Percentiles rank a stretch among this genome's conserved stretches.
These are phyloP conservation scores for Eciton burchellii DNA, from an alignment of 1,140 invertebrate genomes.

Conservation along the genomic window DNA sequence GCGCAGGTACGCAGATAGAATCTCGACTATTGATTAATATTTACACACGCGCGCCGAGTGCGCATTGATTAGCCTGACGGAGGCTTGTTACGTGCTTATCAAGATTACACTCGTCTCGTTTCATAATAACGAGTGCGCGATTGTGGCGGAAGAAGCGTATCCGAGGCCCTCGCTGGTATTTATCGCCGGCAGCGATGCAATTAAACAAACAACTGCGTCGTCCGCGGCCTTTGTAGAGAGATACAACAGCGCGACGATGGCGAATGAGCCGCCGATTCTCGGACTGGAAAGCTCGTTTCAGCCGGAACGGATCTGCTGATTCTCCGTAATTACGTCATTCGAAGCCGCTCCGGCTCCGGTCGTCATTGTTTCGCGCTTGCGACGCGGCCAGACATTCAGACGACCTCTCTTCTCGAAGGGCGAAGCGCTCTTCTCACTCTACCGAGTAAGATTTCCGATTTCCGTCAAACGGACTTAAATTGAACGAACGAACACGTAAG, in stretches of 20 bases:
- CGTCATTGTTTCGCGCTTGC: too few species aligned
- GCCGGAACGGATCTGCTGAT: too few species aligned
- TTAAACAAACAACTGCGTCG: not conserved
- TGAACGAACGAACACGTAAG: too few species aligned
- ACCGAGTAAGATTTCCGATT: too few species aligned
- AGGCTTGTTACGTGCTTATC: not conserved
- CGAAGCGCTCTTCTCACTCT: too few species aligned
- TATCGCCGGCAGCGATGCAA: constrained; percentile 1
- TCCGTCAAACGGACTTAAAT: too few species aligned
- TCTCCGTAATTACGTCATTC: too few species aligned
- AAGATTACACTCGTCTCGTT: not conserved
- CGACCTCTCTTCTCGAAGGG: too few species aligned
- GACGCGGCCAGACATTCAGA: too few species aligned
- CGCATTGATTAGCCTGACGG: not conserved
- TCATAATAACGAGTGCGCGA: not conserved
- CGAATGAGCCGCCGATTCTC: not conserved
- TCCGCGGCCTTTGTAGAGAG: not conserved
- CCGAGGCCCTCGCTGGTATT: not conserved
- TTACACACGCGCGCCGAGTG: not conserved
- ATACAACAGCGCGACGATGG: not conserved
- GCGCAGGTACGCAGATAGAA: not conserved
- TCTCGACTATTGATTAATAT: not conserved
- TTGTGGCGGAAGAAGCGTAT: constrained; percentile 2
- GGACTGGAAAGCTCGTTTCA: too few species aligned
- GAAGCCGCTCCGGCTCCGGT: too few species aligned